A percentile compares a stretch with the other conserved stretches of the same genome.
phyloP scores from a whole-genome alignment of 1,140 invertebrate species.

The Cydia strobilella region DNA sequence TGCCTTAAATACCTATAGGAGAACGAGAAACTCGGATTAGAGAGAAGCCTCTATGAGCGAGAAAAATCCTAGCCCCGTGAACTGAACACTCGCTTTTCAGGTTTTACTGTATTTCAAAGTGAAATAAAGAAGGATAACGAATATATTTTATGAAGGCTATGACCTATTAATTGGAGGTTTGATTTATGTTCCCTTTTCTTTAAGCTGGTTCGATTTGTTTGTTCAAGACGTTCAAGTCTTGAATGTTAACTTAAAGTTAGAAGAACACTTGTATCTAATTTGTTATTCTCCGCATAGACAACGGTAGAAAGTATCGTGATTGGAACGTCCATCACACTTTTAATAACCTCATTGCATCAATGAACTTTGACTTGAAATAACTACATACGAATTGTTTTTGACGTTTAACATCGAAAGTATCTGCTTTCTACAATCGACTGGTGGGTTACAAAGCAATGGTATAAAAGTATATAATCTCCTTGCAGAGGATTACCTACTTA shows the following conservation, averaged over 20 bases:
- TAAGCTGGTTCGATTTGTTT: background rate
- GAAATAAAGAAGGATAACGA: too few relatives aligned
- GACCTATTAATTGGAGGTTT: too few relatives aligned
- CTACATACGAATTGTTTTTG: slow-evolving; percentile 6
- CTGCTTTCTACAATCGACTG: background rate
- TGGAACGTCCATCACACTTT: background rate
- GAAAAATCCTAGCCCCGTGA: too few relatives aligned
- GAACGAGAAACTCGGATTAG: too few relatives aligned
- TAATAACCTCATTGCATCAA: background rate
- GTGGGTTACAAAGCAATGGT: background rate
- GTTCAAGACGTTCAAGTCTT: background rate
- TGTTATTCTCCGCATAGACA: background rate
- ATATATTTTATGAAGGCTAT: too few relatives aligned
- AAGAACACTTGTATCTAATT: background rate
- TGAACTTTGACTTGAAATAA: slow-evolving; percentile 13
- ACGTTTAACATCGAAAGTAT: slow-evolving; percentile 6
- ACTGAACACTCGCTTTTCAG: too few relatives aligned
- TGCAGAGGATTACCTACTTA: slow-evolving; percentile 4
- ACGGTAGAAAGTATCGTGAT: slow-evolving; percentile 1
- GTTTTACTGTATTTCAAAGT: too few relatives aligned
- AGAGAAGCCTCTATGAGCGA: too few relatives aligned
- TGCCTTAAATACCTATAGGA: too few relatives aligned
- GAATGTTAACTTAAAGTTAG: background rate
- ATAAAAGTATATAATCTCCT: background rate
- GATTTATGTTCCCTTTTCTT: background rate